Evolutionary conservation across 1,140 invertebrate genomes (phyloP).

Genomic region (Mercenaria mercenaria): DNA sequence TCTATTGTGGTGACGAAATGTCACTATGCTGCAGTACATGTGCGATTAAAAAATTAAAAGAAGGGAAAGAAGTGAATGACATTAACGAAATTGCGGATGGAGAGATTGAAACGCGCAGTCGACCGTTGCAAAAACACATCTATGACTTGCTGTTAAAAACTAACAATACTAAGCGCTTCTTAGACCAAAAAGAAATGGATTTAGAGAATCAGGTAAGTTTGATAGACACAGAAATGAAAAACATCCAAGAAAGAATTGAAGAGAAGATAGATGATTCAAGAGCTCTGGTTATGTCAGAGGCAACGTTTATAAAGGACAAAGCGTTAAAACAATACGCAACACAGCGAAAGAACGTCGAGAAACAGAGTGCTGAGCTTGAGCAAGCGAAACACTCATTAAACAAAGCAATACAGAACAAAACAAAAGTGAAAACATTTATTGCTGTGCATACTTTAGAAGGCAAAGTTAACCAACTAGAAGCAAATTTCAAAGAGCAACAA

Average conservation of each 20-base stretch:
- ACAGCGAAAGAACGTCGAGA: background rate
- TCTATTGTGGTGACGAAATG: background rate
- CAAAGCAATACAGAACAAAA: background rate
- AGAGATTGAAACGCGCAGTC: background rate
- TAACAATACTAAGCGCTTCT: background rate
- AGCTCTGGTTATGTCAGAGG: background rate
- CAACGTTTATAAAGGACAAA: background rate
- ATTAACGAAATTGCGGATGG: background rate
- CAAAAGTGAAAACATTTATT: background rate
- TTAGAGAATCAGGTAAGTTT: background rate
- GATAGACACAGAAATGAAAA: background rate
- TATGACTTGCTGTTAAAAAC: background rate
- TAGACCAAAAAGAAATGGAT: background rate
- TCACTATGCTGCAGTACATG: constrained; percentile 2
- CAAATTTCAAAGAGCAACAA: background rate
- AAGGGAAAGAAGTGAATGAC: constrained; percentile 10
- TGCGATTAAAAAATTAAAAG: constrained; percentile 8
- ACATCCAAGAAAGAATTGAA: background rate
- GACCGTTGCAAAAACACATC: background rate
- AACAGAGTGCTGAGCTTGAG: background rate
- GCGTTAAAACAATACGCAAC: background rate
- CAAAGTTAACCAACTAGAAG: background rate
- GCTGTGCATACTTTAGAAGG: background rate
- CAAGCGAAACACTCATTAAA: background rate
- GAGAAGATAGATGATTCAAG: background rate